Conservation (phyloP, 2,113 vertebrate genomes). For the Engystomops pustulosus region DNA sequence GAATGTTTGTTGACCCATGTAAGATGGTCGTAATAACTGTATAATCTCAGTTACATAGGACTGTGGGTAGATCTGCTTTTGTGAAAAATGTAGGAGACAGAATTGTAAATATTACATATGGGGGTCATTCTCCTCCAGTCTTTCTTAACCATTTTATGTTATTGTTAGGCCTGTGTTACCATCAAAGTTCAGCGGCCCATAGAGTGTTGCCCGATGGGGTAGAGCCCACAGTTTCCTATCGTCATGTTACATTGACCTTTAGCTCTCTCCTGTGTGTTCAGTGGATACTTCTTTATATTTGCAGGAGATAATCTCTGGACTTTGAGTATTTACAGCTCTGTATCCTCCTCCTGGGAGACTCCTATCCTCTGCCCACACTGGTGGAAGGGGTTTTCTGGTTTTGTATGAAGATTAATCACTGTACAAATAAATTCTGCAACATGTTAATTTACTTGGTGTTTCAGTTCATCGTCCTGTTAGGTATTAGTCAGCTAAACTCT, state of each 20-base stretch:
- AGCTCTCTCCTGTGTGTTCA: neutral
- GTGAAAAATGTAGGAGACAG: too few relatives aligned
- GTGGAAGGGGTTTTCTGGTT: neutral
- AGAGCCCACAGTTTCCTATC: too few relatives aligned
- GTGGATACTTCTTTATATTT: neutral
- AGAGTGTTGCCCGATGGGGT: neutral
- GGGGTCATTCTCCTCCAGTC: neutral
- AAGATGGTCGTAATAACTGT: too few relatives aligned
- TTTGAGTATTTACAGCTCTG: neutral
- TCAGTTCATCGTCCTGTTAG: too few relatives aligned
- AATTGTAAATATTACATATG: neutral
- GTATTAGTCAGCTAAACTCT: too few relatives aligned
- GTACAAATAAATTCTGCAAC: too few relatives aligned
- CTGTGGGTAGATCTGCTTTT: neutral
- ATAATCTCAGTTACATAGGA: neutral
- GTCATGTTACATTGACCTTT: neutral
- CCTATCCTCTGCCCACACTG: neutral
- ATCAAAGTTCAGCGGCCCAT: constrained; percentile 15
- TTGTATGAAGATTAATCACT: too few relatives aligned
- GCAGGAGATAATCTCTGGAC: neutral
- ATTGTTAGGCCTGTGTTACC: neutral
- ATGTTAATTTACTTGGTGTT: too few relatives aligned
- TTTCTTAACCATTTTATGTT: neutral
- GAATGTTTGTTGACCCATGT: too few relatives aligned
- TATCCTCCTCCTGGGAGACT: neutral